phyloP scores from a whole-genome alignment of 2,888 invertebrate genomes.

The Tetropium fuscum region DNA sequence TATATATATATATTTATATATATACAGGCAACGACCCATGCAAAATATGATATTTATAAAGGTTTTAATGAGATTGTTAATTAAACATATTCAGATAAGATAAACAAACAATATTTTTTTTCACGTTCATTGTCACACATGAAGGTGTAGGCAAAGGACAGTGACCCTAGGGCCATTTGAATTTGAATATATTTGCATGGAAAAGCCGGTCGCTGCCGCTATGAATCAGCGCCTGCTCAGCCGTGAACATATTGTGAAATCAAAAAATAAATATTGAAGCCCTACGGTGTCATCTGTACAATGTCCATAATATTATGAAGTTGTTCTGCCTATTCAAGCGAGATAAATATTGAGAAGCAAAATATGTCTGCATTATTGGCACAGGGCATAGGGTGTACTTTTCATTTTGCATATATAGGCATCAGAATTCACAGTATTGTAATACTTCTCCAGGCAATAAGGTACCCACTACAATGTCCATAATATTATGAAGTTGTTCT shows the following conservation, averaged over 20 bases:
- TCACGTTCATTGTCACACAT: constrained; percentile 24
- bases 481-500: too few species aligned
- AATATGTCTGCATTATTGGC: too few species aligned
- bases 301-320: too few species aligned
- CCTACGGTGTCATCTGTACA: constrained; percentile 18
- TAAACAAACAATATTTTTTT: constrained; percentile 14
- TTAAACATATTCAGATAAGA: constrained; percentile 10
- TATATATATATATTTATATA: too few species aligned
- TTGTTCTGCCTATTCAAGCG: too few species aligned
- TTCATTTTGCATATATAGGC: too few species aligned
- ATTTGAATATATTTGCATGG: constrained; percentile 28
- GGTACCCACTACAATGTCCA: too few species aligned
- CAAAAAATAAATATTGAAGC: constrained; percentile 18
- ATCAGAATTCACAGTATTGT: too few species aligned
- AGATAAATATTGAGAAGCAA: too few species aligned
- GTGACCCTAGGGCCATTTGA: constrained; percentile 21
- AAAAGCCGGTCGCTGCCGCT: constrained; percentile 21
- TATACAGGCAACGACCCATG: not conserved
- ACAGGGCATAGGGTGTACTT: too few species aligned
- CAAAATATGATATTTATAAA: constrained; percentile 4
- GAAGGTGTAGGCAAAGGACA: constrained; percentile 16
- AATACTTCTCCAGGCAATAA: too few species aligned
- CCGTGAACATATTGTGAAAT: constrained; percentile 22
- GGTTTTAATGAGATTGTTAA: constrained; percentile 18
- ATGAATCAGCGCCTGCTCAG: constrained; percentile 23